Evolutionary conservation across 2,113 vertebrate genomes (phyloP), one percentile per base, ranked within the genome.

Genomic region (Polypterus bichir): DNA sequence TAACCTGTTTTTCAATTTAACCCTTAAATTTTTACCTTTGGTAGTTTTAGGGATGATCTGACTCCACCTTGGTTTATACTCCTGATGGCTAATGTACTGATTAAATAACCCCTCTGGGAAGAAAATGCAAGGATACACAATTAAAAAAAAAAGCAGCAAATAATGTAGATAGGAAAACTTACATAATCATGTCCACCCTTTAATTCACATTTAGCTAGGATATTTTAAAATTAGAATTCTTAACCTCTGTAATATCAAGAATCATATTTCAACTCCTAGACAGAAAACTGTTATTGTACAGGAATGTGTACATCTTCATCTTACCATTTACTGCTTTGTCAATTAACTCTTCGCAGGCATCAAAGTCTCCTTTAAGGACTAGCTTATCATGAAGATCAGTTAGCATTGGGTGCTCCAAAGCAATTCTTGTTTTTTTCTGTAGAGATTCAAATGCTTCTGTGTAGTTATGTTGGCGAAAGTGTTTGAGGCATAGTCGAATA

Each of bases 401-500:
- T 73, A 99, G 66, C 93, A 98, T 95, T 3, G 94, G 94, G 69
- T 99, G 95, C 68, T 99, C 96, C 71, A 99, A 77, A 0, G 94
- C 94, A 64, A 97, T 97, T 73, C 82, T 92, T 3, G 95, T 99
- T 82, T 99, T 99, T 88, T 99, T 99, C 80, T 99, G 95, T 78
- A 99, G 82, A 0, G 95, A 99, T 77, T 98, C 95, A n/a, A 98
- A 99, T 65, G 96, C 96, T 68, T 99, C 96, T 0, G 95, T 99
- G 82, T 99, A 99, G 87, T 98, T 99, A 80, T 99, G 96, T 71
- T 99, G 96, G 61, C 96, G 86, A 66, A 98, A 98, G 79, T 99
- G 96, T 80, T 99, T 99, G 60, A 99, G 85, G 79, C 96, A 99
- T 72, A 99, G 90, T 62, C 96, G 93, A 84, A 99, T 99, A 76